Conservation (phyloP, 2,113 vertebrate species). For the Callaeas wilsoni region DNA sequence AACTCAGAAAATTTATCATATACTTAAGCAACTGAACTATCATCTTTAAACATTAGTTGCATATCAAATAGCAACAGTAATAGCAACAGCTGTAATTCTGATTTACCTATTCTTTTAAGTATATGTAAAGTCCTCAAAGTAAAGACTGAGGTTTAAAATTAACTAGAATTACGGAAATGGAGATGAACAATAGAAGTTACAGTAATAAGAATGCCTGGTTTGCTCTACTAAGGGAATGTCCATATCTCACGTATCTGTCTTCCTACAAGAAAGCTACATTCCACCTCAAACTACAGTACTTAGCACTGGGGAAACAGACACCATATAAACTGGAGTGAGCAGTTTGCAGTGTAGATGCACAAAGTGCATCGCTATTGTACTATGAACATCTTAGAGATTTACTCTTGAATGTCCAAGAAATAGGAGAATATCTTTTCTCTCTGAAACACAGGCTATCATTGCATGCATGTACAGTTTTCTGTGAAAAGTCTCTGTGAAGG, state of each 20-base stretch:
- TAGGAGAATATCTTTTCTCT: background rate
- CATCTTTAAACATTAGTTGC: background rate
- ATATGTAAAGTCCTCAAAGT: background rate
- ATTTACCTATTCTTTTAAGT: background rate
- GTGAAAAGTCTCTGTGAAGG: background rate
- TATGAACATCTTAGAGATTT: background rate
- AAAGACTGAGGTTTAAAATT: background rate
- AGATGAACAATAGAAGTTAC: background rate
- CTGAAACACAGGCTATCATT: background rate
- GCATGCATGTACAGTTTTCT: background rate
- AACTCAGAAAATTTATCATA: background rate
- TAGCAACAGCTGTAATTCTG: background rate
- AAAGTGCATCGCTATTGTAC: background rate
- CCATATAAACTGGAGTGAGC: background rate
- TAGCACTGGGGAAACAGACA: background rate
- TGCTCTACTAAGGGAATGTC: background rate
- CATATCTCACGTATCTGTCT: background rate
- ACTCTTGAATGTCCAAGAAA: background rate
- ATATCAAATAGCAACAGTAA: background rate
- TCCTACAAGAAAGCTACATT: background rate
- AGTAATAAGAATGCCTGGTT: background rate
- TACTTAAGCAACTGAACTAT: background rate
- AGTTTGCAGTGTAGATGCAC: background rate
- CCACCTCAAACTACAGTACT: background rate
- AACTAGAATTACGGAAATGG: background rate